Conservation (phyloP, 1,140 invertebrate genomes). For the Lepidurus packardi region DNA sequence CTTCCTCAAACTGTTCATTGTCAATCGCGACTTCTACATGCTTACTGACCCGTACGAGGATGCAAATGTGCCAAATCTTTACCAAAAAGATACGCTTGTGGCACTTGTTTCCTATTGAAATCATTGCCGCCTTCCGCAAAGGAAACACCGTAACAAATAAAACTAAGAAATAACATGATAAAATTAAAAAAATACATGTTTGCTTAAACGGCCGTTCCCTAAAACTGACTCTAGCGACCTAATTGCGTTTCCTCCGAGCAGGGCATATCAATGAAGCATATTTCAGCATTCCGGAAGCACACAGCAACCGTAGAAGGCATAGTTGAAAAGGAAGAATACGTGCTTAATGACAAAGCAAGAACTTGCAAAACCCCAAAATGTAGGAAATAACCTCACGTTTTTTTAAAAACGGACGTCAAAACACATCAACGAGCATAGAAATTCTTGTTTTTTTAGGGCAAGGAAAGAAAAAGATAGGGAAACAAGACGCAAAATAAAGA, state of each 20-base stretch:
- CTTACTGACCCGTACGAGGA: not conserved
- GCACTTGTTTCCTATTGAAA: not conserved
- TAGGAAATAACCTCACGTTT: not conserved
- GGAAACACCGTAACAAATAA: not conserved
- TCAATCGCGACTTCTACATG: not conserved
- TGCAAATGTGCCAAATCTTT: not conserved
- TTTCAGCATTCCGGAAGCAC: not conserved
- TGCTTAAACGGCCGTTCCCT: not conserved
- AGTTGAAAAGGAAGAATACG: not conserved
- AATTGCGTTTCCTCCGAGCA: not conserved
- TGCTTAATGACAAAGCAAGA: conserved; percentile 1
- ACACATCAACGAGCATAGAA: not conserved
- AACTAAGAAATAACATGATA: too few species aligned
- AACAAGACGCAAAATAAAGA: not conserved
- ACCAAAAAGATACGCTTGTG: not conserved
- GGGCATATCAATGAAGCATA: not conserved
- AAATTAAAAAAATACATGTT: not conserved
- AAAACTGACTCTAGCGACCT: not conserved
- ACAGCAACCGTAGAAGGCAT: not conserved
- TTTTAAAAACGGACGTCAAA: not conserved
- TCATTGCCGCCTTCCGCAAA: not conserved
- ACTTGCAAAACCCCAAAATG: not conserved
- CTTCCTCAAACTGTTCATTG: not conserved
- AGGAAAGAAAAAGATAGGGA: too few species aligned
- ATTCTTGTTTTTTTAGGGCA: not conserved